Percentiles rank a stretch among this genome's conserved stretches.
phyloP scores from a whole-genome alignment of 2,113 vertebrate species.

The Onychostoma macrolepis region DNA sequence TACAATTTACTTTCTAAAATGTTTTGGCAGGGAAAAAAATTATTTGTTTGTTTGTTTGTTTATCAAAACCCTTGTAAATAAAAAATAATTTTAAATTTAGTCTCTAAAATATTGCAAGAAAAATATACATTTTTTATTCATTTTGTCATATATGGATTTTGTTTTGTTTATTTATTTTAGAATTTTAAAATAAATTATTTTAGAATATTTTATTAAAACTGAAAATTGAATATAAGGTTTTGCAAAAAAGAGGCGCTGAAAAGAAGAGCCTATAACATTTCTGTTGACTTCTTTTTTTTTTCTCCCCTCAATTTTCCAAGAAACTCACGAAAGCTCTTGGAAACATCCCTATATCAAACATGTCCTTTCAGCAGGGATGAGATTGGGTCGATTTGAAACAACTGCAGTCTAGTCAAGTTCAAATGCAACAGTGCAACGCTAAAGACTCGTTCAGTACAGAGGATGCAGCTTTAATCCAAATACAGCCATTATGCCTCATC shows the following conservation, averaged over 20 bases:
- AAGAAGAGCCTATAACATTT: background rate
- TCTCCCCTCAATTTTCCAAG: background rate
- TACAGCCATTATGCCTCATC: conserved; percentile 35
- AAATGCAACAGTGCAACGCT: conserved; percentile 5
- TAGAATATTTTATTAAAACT: no score
- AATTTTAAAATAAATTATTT: background rate
- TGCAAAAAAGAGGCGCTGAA: background rate
- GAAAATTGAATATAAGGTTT: background rate
- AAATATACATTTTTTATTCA: no score
- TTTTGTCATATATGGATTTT: no score
- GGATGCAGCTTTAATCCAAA: conserved; percentile 32
- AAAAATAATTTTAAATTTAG: no score
- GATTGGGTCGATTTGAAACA: background rate
- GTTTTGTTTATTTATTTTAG: no score
- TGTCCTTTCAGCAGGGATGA: background rate
- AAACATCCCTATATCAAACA: background rate
- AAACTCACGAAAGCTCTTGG: background rate
- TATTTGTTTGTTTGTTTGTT: background rate
- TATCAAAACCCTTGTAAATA: no score
- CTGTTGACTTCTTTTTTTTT: background rate
- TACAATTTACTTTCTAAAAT: background rate
- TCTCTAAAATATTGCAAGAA: no score
- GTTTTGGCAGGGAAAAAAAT: background rate
- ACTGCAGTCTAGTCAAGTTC: background rate
- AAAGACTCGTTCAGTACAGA: background rate